Base-by-base conservation (phyloP, 1,140 invertebrate species). In the Magallana gigas region DNA sequence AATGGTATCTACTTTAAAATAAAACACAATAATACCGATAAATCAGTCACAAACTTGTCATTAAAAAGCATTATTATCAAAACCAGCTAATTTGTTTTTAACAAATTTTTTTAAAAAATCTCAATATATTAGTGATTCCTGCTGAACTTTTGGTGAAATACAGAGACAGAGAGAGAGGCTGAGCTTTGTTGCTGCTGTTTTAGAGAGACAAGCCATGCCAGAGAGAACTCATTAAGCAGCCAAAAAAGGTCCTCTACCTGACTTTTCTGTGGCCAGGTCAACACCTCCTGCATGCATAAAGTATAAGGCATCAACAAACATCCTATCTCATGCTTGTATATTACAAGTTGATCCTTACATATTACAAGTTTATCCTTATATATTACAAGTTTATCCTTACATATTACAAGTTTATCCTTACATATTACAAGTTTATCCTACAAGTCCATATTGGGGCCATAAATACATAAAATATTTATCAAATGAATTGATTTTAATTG, bases 241-340 rank as follows among this genome's bases (percentile, higher is more conserved):
- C 23, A 76, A 29, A 12, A 76, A 76, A 11, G 23, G 23, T 76
- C 23, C 68, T 29, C 68, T 76, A 76, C 68, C 68, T 76, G 68
- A 76, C 68, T 23, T 11, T 29, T 76, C 68, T 36, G 29, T 76
- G 68, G 68, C 23, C 68, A 76, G 68, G 68, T 76, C 68, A 48
- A 48, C 36, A 2, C 68, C 68, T 29, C 68, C 68, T 76, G 68
- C 68, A 76, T 76, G 68, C 68, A 76, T 76, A 76, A 76, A 76
- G 23, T 3, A 76, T 29, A 76, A 71, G 68, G 23, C 68, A 76
- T 76, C 68, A 76, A 29, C 68, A 76, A 4, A 29, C 18, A 48
- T 29, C 23, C 36, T 29, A 76, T 11, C 36, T 29, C 68, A 29
- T 76, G 68, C 68, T 36, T 36, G 11, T 11, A 36, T 1, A 36